These are phyloP conservation scores for Temnothorax longispinosus DNA, from an alignment of 1,140 invertebrate species.

Conservation along the genomic window DNA sequence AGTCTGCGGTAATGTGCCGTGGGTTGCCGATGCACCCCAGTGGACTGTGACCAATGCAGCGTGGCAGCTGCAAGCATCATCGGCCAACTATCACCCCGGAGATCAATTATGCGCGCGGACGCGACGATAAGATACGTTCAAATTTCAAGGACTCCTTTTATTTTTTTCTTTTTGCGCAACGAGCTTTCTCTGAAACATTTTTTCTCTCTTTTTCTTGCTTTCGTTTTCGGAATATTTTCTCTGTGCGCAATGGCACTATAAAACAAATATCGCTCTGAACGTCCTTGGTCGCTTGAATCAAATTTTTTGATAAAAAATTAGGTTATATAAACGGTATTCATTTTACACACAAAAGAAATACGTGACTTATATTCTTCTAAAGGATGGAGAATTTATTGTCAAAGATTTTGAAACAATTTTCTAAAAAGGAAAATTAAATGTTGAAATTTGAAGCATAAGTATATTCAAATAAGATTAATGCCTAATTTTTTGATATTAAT, in stretches of 20 bases:
- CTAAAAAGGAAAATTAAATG: not conserved
- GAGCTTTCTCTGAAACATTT: not conserved
- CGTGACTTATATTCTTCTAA: not conserved
- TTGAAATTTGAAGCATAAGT: not conserved
- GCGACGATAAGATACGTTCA: not conserved
- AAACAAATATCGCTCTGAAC: not conserved
- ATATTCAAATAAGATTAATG: not conserved
- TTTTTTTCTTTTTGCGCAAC: not conserved
- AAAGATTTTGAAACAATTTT: not conserved
- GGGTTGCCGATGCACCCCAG: constrained; percentile 71
- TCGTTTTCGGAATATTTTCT: not conserved
- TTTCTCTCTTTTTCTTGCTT: not conserved
- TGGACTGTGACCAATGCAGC: constrained; percentile 73
- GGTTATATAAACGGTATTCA: not conserved
- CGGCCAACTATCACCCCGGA: constrained; percentile 71
- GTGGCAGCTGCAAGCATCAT: constrained; percentile 80
- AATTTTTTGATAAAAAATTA: not conserved
- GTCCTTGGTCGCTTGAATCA: not conserved
- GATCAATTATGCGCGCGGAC: constrained; percentile 10
- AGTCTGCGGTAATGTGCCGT: constrained; percentile 81
- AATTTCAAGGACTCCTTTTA: constrained; percentile 14
- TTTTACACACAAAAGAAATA: not conserved
- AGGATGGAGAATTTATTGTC: not conserved
- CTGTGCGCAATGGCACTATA: not conserved
- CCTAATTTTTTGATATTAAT: not conserved